phyloP scores from a whole-genome alignment of 2,113 vertebrate species.

The Sprattus sprattus region DNA sequence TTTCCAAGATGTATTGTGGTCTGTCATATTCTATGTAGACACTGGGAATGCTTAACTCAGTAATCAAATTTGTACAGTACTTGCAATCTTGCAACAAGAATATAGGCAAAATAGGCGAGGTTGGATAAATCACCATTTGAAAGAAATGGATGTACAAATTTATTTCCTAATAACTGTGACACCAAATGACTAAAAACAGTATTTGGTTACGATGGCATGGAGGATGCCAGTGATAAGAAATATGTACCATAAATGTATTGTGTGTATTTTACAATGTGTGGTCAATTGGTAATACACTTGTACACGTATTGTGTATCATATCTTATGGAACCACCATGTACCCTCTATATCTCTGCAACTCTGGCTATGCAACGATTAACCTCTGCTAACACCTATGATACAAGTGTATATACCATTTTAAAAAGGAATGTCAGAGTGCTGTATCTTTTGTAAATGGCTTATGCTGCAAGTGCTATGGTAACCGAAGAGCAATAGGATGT shows the following conservation, averaged over 20 bases:
- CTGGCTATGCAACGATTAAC: conserved; percentile 53
- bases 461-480: not conserved
- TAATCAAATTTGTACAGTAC: not conserved
- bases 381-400: conserved; percentile 43
- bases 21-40: conserved; percentile 35
- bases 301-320: conserved; percentile 31
- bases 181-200: conserved; percentile 20
- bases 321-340: conserved; percentile 28
- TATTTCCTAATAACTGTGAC: conserved; percentile 23
- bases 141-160: conserved; percentile 26
- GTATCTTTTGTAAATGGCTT: conserved; percentile 34
- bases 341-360: conserved; percentile 22
- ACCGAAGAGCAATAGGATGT: not conserved
- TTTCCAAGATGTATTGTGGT: not conserved
- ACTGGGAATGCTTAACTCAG: conserved; percentile 33
- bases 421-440: conserved; percentile 49
- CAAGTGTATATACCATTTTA: conserved; percentile 38
- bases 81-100: not conserved
- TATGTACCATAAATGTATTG: conserved; percentile 12
- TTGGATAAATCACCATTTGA: conserved; percentile 21
- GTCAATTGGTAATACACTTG: conserved; percentile 36
- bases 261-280: conserved; percentile 41
- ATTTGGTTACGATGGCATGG: conserved; percentile 27
- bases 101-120: not conserved
- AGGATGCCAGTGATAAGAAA: not conserved